Conservation (phyloP, 2,797 vertebrate genomes). For the Cyclopterus lumpus region DNA sequence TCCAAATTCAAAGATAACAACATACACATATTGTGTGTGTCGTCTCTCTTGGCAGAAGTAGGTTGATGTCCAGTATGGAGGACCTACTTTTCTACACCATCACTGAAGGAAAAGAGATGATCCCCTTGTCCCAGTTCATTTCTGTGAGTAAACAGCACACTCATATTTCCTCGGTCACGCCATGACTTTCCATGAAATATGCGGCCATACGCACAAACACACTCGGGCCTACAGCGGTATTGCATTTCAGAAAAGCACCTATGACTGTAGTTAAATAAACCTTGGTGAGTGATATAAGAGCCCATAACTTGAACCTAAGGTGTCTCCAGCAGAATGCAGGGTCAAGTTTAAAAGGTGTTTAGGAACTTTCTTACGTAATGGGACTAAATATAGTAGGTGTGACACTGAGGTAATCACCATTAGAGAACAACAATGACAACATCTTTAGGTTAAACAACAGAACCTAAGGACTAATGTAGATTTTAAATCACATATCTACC, state of each 20-base stretch:
- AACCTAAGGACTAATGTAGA: neutral
- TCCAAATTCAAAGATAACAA: constrained; percentile 9
- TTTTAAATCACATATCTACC: neutral
- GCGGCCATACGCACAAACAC: constrained; percentile 13
- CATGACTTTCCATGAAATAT: constrained; percentile 21
- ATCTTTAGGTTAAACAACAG: neutral
- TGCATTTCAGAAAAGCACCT: constrained; percentile 22
- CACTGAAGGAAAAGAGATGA: constrained; percentile 88
- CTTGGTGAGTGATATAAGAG: constrained; percentile 27
- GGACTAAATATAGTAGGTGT: constrained; percentile 51
- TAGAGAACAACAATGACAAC: constrained; percentile 8
- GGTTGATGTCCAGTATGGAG: constrained; percentile 84
- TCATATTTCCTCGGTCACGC: constrained; percentile 10
- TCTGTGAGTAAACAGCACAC: constrained; percentile 80
- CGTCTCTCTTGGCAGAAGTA: constrained; percentile 64
- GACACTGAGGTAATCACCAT: constrained; percentile 28
- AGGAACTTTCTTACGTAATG: constrained; percentile 41
- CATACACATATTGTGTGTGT: constrained; percentile 18
- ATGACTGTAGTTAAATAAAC: constrained; percentile 33
- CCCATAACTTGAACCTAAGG: constrained; percentile 33
- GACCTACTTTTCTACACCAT: constrained; percentile 93
- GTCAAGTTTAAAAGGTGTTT: constrained; percentile 53
- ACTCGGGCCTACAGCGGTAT: neutral
- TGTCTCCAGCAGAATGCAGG: constrained; percentile 29
- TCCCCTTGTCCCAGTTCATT: constrained; percentile 89